Evolutionary conservation across 1,140 invertebrate species (phyloP), one percentile per base, ranked within the genome.

Genomic region (Caenorhabditis tropicalis): DNA sequence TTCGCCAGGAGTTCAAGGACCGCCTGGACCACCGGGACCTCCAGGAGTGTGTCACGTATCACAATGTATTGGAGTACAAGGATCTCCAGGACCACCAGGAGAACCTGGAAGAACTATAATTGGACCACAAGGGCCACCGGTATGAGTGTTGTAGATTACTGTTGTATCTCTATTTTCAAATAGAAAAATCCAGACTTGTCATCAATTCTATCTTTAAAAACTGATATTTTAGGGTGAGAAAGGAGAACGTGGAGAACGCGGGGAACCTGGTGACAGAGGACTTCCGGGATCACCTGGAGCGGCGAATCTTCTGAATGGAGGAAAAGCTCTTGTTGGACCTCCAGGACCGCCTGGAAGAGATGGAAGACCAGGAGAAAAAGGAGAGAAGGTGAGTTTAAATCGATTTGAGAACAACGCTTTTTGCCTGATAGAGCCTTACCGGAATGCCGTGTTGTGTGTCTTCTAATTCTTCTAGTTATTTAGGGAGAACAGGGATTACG

Each of bases 331-430:
- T 60, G 36, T 70, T 21, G 79, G 80, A 80, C 85, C 81, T 0
- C 83, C 74, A 29, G 84, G 87, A 29, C 80, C 60, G 4, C 85
- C 84, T 31, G 83, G 84, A 56, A 51, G 58, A 39, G 82, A 84
- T 43, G 89, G 89, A 65, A 74, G 82, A 29, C 74, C 87, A 51
- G 89, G 89, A 16, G 83, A 82, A 24, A 90, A 91, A 58, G 89
- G 89, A 53, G 90, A 90, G 83, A 91, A 91, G 87, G 89, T 89
- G 74, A 16, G 70, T 80, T n/a, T n/a, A 12, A 79, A 6, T 65
- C 48, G 7, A 80, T 46, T 51, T 39, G 27, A 19, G 48, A 36
- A 21, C 36, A 60, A 27, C 19, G 33, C 33, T 24, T 80, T 7
- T 36, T 46, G 83, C 79, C 16, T 81, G 48, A 58, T 27, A 1